Conservation (phyloP, 2,797 vertebrate genomes). For the Chrysocyon brachyurus region DNA sequence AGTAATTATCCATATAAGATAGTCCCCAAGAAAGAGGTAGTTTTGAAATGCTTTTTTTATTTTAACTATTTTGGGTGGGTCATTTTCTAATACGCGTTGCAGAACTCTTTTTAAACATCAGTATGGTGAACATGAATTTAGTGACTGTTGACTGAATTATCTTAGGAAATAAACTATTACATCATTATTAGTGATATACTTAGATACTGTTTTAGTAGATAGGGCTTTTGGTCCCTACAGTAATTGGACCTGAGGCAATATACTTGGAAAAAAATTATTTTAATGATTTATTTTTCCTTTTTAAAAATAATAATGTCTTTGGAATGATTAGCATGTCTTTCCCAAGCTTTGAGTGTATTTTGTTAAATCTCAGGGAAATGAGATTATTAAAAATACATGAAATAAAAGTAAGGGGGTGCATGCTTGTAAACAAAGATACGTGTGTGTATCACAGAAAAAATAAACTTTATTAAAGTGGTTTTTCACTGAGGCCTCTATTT, state of each 20-base stretch:
- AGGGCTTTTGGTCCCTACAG: background rate
- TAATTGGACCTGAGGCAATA: background rate
- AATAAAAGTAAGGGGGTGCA: background rate
- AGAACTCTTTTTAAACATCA: background rate
- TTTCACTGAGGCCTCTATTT: conserved; percentile 1
- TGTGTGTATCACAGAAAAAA: background rate
- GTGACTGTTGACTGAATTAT: background rate
- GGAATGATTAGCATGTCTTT: background rate
- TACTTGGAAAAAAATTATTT: background rate
- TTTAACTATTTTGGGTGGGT: background rate
- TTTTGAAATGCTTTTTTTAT: conserved; percentile 1
- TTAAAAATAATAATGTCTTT: background rate
- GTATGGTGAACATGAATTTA: background rate
- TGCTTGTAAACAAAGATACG: background rate
- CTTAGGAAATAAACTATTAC: background rate
- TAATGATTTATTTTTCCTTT: background rate
- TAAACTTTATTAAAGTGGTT: conserved; percentile 7
- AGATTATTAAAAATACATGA: conserved; percentile 41
- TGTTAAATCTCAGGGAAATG: conserved; percentile 3
- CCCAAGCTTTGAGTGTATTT: background rate
- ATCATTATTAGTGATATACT: background rate
- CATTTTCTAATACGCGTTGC: background rate
- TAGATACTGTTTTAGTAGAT: background rate
- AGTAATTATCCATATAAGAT: background rate
- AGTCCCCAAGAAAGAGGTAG: background rate